These are phyloP conservation scores for Okapia johnstoni DNA, from an alignment of 2,113 vertebrate genomes.

Conservation along the genomic window DNA sequence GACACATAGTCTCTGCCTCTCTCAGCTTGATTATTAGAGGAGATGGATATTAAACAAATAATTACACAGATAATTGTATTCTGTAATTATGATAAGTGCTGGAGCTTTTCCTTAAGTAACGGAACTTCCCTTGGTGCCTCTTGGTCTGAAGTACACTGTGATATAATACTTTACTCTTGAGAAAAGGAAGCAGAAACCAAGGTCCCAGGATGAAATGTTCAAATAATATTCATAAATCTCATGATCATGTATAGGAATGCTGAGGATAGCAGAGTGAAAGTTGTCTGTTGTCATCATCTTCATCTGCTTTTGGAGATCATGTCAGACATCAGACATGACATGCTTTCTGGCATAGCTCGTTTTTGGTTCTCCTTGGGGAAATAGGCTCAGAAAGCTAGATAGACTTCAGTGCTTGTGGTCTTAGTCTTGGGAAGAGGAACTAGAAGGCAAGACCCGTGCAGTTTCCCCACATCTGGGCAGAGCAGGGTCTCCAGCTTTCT, in stretches of 20 bases:
- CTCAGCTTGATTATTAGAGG: not conserved
- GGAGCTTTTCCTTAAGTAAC: not conserved
- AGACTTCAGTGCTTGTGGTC: not conserved
- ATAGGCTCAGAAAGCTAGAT: not conserved
- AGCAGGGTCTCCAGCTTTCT: not conserved
- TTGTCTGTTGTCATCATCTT: not conserved
- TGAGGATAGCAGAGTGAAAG: not conserved
- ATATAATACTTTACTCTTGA: not conserved
- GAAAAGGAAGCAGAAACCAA: not conserved
- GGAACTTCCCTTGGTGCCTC: not conserved
- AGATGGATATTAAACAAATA: not conserved
- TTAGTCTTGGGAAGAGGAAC: not conserved
- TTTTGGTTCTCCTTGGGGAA: not conserved
- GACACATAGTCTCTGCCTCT: not conserved
- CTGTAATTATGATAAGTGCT: not conserved
- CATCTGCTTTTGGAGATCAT: not conserved
- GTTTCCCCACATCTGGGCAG: not conserved
- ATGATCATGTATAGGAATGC: accelerated
- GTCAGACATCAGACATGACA: not conserved
- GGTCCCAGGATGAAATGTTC: not conserved
- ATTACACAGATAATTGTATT: not conserved
- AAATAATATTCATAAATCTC: not conserved
- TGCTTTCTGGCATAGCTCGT: not conserved
- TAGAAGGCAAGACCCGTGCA: not conserved
- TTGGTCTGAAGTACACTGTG: not conserved